phyloP scores from a whole-genome alignment of 2,113 vertebrate genomes.

The Martes martes region DNA sequence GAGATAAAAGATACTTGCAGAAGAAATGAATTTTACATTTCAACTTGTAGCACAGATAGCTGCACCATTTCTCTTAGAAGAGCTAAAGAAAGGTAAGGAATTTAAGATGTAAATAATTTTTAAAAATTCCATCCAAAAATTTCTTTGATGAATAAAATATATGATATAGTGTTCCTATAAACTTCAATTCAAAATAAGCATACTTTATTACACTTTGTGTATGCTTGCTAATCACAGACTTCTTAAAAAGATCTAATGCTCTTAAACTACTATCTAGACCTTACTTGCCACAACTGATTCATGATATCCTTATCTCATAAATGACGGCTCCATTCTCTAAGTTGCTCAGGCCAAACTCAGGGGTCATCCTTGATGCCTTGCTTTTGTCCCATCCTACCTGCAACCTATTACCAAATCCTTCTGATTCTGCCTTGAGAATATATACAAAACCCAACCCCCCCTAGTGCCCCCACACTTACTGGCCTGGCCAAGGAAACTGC shows the following conservation, averaged over 20 bases:
- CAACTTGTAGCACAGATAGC: not conserved
- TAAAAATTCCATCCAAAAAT: not conserved
- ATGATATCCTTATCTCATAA: not conserved
- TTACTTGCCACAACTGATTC: not conserved
- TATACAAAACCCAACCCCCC: not conserved
- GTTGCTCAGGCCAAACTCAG: not conserved
- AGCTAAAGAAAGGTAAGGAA: not conserved
- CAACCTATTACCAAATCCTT: not conserved
- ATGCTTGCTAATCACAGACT: not conserved
- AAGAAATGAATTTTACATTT: not conserved
- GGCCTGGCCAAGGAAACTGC: not conserved
- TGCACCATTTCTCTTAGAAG: not conserved
- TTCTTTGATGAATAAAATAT: not conserved
- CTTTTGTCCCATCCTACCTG: not conserved
- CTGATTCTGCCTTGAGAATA: not conserved
- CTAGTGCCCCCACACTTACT: too few relatives aligned
- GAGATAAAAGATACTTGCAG: not conserved
- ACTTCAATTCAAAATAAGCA: not conserved
- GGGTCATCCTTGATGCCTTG: not conserved
- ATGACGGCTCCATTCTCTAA: not conserved
- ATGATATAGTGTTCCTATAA: not conserved
- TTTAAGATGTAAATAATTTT: not conserved
- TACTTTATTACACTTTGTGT: not conserved
- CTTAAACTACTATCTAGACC: not conserved
- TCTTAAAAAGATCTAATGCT: not conserved